phyloP scores from a whole-genome alignment of 2,797 vertebrate genomes.

The Galagoides demidoff region DNA sequence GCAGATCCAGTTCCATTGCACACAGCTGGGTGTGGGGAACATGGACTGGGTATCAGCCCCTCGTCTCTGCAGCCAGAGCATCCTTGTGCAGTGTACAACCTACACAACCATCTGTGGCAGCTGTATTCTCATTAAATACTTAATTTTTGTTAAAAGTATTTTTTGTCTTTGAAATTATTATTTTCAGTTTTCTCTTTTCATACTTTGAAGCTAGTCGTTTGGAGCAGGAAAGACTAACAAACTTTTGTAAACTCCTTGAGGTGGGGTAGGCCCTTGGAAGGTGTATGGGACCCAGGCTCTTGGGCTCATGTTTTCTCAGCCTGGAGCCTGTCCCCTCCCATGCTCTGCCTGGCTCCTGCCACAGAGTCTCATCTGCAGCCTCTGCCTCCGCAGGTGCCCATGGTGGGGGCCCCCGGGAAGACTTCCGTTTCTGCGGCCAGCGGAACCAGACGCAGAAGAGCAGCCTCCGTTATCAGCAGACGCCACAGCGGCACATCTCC shows the following conservation, averaged over 20 bases:
- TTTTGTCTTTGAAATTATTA: conserved; percentile 23
- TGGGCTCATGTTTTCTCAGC: neutral
- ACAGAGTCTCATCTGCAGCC: neutral
- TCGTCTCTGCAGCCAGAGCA: neutral
- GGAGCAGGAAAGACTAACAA: neutral
- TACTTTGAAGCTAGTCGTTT: neutral
- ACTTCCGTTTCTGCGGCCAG: conserved; percentile 86
- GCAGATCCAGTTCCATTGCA: neutral
- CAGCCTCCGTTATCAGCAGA: neutral
- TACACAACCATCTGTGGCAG: neutral
- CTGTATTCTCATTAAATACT: neutral
- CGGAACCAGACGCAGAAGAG: conserved; percentile 86
- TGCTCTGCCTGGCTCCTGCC: neutral
- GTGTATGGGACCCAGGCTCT: neutral
- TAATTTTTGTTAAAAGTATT: neutral
- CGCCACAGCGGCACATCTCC: neutral
- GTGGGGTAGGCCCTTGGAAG: neutral
- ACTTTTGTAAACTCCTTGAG: neutral
- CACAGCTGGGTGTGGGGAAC: neutral
- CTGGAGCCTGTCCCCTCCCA: neutral
- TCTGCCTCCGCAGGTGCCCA: conserved; percentile 48
- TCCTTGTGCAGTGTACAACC: neutral
- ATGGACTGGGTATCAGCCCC: neutral
- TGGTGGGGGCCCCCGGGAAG: neutral
- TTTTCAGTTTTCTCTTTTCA: neutral